Base-by-base conservation (phyloP, 2,888 invertebrate genomes). In the Phengaris arion region DNA sequence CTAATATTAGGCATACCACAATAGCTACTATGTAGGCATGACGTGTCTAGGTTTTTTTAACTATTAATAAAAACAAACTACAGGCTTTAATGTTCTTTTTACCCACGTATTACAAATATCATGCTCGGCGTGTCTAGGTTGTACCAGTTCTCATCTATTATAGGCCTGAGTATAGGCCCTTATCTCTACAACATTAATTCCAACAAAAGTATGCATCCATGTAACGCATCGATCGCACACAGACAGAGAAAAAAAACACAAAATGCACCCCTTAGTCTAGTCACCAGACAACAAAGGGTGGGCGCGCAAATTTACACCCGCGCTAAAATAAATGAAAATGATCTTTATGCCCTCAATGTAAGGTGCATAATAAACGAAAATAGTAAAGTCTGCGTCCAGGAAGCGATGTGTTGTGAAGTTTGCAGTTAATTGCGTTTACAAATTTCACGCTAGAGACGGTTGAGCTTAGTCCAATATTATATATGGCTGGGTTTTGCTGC, bases 221-320 rank as follows among this genome's bases (percentile, higher is more conserved):
- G 81, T 83, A 80, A 80, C 81, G 81, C 83, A 83, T 81, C 80
- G 84, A 85, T 81, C 81, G 78, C 81, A 81, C 80, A 83, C 83
- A 84, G 83, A 82, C 85, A 81, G 83, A 79, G 82, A 89, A 91
- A 92, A 22, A 92, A 90, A 91, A 91, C 92, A 90, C 90, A 90
- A 91, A 91, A 89, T 85, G 87, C 85, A 86, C 85, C 88, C 85
- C 82, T 81, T 83, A 84, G 91, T 89, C 91, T 90, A 88, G 89
- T 86, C 87, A 81, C 86, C 87, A 92, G 92, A 92, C 92, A 92
- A 92, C 92, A 92, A 92, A 92, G 92, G 87, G 87, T 86, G 85
- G 82, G 79, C 82, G 79, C 78, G 79, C 90, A 83, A 89, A 84
- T 81, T 83, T 85, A 84, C 78, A 77, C 76, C 77, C 64, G 57